phyloP scores from a whole-genome alignment of 2,113 vertebrate species.

The Vulpes ferrilata region DNA sequence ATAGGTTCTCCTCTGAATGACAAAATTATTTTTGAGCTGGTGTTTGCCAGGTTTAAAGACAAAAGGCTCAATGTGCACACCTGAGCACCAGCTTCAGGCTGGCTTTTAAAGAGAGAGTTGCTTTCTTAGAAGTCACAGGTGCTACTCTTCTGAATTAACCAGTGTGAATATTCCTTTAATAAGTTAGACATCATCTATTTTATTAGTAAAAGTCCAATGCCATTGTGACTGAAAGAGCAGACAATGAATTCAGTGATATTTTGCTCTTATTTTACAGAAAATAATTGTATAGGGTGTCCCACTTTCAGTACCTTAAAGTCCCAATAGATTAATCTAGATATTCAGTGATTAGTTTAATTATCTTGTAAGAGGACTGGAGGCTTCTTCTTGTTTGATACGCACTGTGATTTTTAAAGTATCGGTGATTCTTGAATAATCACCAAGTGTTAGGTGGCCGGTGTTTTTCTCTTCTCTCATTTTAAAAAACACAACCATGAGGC shows the following conservation, averaged over 20 bases:
- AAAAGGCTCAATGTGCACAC: constrained; percentile 12
- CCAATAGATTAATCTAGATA: constrained; percentile 20
- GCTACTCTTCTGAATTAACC: background rate
- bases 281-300: background rate
- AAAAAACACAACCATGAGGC: background rate
- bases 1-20: constrained; percentile 70
- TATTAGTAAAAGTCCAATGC: background rate
- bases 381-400: background rate
- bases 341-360: constrained; percentile 55
- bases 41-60: constrained; percentile 62
- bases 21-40: constrained; percentile 69
- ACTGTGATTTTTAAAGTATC: background rate
- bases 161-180: background rate
- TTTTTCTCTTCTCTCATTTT: background rate
- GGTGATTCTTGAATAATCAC: constrained; percentile 18
- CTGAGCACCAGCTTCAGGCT: constrained; percentile 14
- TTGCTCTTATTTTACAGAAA: background rate
- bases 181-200: background rate
- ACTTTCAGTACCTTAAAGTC: background rate
- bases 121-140: constrained; percentile 5
- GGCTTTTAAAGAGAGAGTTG: background rate
- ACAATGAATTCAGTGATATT: background rate
- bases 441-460: background rate
- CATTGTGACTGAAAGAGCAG: background rate
- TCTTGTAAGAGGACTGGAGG: constrained; percentile 34